Evolutionary conservation across 2,113 vertebrate genomes (phyloP), one percentile per base, ranked within the genome.

Genomic region (Pseudolaguvia tuberculata): DNA sequence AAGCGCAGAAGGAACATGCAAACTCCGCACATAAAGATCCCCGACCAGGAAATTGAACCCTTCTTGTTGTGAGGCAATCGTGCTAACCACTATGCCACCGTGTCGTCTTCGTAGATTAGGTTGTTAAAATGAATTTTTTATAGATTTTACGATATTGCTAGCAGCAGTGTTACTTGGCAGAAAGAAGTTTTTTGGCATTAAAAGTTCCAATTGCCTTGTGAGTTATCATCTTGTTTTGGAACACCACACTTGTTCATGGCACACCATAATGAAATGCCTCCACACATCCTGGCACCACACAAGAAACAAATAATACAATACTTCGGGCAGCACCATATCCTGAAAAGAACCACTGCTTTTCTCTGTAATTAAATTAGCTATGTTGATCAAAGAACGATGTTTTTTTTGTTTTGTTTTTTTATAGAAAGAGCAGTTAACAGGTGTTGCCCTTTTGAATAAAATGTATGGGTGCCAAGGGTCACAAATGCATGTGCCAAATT

Each of bases 191-290:
- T 59, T 78, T 81, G 75, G 74, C 74, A 77, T 47, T 75, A 39
- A 7, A 14, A 73, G 14, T 62, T 73, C 61, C 47, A 73, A 72
- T 67, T 67, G 70, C 70, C 65, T 58, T 65, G 65, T 42, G 76
- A 73, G 52, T 42, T 63, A 73, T 78, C 76, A 67, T 78, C 62
- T 42, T 67, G 51, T 57, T 20, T 42, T 78, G 76, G 70, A 78
- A 78, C 59, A 70, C 58, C 52, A 58, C n/a, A 42, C 66, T 77
- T 76, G 66, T 70, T 72, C 53, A 29, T 59, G 48, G 75, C 71
- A 78, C 59, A 76, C 78, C 55, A 66, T 48, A 63, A 62, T 69
- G 35, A 80, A 69, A 80, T 72, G 65, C 74, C 73, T 73, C 75
- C 69, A 73, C 70, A 76, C 52, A 73, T 48, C 73, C 78, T 73